A percentile compares a stretch with the other conserved stretches of the same genome.
phyloP scores from a whole-genome alignment of 2,797 vertebrate species.

The Rhinichthys osculus region DNA sequence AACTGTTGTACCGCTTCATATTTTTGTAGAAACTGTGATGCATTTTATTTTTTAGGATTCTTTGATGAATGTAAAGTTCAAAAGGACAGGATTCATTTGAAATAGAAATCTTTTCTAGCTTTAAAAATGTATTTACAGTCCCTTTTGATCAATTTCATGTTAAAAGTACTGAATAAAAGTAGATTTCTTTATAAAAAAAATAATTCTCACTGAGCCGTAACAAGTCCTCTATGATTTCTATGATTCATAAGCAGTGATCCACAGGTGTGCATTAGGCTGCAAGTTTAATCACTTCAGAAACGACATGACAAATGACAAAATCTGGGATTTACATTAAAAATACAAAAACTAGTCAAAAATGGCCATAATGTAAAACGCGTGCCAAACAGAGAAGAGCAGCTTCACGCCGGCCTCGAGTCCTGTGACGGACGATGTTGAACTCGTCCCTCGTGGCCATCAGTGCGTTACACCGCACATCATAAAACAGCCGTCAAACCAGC shows the following conservation, averaged over 20 bases:
- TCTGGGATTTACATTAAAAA: neutral
- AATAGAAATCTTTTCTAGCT: too few relatives aligned
- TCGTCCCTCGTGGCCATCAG: conserved; percentile 46
- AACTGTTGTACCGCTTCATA: too few relatives aligned
- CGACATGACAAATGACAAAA: too few relatives aligned
- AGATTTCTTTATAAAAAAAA: neutral
- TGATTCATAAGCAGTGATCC: neutral
- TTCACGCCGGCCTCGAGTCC: conserved; percentile 5
- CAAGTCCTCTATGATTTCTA: neutral
- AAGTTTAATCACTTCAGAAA: neutral
- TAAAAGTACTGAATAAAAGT: neutral
- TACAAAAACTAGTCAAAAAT: neutral
- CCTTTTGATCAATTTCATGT: neutral
- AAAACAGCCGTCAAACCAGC: conserved; percentile 16
- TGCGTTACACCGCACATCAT: conserved; percentile 33
- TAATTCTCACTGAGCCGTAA: neutral
- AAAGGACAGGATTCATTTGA: too few relatives aligned
- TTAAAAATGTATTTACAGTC: neutral
- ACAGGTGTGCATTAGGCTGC: neutral
- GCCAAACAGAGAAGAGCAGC: conserved; percentile 25
- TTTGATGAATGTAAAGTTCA: too few relatives aligned
- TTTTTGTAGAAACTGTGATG: neutral
- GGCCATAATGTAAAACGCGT: neutral
- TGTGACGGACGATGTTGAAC: conserved; percentile 47
- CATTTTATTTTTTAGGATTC: neutral